Conservation (phyloP, 2,797 vertebrate species). For the Sebastes taczanowskii region DNA sequence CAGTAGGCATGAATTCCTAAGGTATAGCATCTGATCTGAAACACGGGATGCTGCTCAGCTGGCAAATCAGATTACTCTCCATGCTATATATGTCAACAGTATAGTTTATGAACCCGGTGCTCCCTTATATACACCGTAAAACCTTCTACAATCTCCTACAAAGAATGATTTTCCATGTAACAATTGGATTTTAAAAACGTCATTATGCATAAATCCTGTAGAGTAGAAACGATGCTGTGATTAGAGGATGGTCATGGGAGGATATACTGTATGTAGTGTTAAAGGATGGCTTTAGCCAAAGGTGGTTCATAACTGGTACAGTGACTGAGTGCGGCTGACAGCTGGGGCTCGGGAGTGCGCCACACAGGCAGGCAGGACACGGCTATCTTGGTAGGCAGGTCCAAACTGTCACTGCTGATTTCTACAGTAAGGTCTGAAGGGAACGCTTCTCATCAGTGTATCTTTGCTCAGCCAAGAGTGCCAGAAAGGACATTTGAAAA, state of each 20-base stretch:
- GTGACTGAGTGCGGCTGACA: conserved; percentile 81
- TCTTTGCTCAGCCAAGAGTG: conserved; percentile 67
- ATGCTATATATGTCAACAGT: background rate
- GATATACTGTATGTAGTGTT: conserved; percentile 12
- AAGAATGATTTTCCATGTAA: background rate
- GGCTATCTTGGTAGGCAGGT: conserved; percentile 74
- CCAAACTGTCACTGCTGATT: conserved; percentile 77
- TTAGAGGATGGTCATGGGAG: conserved; percentile 13
- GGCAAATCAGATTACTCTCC: conserved; percentile 53
- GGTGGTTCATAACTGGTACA: conserved; percentile 67
- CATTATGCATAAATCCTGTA: background rate
- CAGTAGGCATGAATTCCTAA: conserved; percentile 78
- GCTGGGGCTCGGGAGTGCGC: conserved; percentile 67
- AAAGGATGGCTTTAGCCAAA: conserved; percentile 51
- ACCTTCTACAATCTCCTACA: background rate
- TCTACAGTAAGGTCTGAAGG: conserved; percentile 63
- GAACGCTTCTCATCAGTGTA: conserved; percentile 59
- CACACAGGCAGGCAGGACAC: conserved; percentile 65
- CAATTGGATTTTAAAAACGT: background rate
- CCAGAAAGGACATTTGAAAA: conserved; percentile 2
- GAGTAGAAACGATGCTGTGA: background rate
- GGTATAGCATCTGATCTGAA: conserved; percentile 43
- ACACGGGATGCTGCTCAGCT: conserved; percentile 47
- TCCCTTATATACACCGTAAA: background rate
- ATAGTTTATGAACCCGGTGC: background rate